A percentile compares a stretch with the other conserved stretches of the same genome.
phyloP scores from a whole-genome alignment of 2,113 vertebrate species.

The Saccopteryx leptura region DNA sequence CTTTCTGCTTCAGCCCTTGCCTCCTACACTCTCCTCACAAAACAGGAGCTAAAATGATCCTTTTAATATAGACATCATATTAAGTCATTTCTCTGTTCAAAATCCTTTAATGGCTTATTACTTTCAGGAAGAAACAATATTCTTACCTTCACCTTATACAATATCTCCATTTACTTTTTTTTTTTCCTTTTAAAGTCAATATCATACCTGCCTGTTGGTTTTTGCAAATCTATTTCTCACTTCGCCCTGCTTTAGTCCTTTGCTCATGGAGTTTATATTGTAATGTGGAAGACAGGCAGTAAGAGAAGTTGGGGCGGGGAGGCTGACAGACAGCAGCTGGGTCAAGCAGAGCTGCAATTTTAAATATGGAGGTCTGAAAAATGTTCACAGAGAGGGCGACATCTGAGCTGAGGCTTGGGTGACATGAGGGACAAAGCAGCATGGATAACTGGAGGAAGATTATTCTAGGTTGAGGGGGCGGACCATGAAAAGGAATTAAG shows the following conservation, averaged over 20 bases:
- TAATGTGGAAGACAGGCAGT: neutral
- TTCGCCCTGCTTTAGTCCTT: neutral
- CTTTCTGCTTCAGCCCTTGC: neutral
- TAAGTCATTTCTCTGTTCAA: neutral
- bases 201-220: neutral
- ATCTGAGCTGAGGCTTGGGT: neutral
- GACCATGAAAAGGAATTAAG: neutral
- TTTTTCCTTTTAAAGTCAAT: neutral
- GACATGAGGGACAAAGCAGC: neutral
- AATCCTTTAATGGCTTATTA: neutral
- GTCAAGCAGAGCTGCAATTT: neutral
- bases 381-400: neutral
- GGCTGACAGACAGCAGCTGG: neutral
- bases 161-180: neutral
- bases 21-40: neutral
- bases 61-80: neutral
- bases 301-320: neutral
- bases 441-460: neutral
- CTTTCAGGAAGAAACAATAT: neutral
- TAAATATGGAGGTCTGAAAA: neutral
- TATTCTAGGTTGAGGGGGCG: neutral
- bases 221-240: neutral
- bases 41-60: neutral
- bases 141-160: neutral
- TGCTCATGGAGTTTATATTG: neutral